phyloP scores from a whole-genome alignment of 2,113 vertebrate species.

The Rhizomys pruinosus region DNA sequence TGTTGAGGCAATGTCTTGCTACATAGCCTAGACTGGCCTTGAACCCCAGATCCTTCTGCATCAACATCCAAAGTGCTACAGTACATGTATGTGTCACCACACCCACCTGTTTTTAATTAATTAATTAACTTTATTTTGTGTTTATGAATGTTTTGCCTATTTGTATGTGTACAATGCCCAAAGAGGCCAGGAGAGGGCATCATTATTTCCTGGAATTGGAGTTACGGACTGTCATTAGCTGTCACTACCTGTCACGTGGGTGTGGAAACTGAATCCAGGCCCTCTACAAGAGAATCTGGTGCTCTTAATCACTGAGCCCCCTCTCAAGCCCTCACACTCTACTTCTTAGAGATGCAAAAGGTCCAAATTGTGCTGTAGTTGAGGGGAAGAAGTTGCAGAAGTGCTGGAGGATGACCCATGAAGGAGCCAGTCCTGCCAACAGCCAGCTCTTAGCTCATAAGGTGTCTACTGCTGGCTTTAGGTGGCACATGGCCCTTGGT shows the following conservation, averaged over 20 bases:
- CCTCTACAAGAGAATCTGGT: neutral
- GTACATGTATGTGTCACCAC: neutral
- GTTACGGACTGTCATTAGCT: too few relatives aligned
- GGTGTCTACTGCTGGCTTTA: neutral
- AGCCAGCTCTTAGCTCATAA: neutral
- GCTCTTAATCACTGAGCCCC: neutral
- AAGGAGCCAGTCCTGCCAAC: slow-evolving; percentile 8
- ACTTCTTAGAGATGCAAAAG: slow-evolving; percentile 13
- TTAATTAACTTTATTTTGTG: too few relatives aligned
- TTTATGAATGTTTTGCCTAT: too few relatives aligned
- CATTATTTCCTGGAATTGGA: too few relatives aligned
- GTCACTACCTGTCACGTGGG: too few relatives aligned
- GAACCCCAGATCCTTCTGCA: neutral
- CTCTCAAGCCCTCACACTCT: too few relatives aligned
- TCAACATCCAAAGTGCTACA: neutral
- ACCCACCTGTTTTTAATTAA: too few relatives aligned
- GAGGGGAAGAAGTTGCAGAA: neutral
- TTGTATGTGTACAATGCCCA: too few relatives aligned
- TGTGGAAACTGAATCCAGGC: neutral
- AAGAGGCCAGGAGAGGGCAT: too few relatives aligned
- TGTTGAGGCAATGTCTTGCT: too few relatives aligned
- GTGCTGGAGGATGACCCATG: neutral
- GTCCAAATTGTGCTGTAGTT: neutral
- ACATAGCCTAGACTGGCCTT: neutral
- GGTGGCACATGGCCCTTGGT: neutral